Conservation (phyloP, 2,797 vertebrate species). For the Tamandua tetradactyla region DNA sequence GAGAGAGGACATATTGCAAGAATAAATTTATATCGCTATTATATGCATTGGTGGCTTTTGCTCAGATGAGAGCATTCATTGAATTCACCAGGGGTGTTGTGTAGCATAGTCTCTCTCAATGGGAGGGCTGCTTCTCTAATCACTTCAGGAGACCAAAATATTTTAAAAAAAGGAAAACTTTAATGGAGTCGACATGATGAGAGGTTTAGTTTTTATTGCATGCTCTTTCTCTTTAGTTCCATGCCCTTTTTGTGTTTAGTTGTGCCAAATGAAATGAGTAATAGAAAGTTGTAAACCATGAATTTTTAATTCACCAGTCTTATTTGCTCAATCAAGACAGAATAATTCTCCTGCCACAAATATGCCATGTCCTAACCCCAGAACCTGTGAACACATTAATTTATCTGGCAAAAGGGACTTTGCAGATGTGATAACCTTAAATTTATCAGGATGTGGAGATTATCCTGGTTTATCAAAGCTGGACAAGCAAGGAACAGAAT, state of each 20-base stretch:
- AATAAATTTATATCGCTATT: background rate
- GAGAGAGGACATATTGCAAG: background rate
- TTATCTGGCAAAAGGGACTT: no score
- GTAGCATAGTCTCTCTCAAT: background rate
- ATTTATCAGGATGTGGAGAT: no score
- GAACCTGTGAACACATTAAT: no score
- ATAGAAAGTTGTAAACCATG: no score
- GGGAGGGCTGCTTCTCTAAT: background rate
- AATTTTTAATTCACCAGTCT: no score
- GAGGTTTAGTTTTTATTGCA: background rate
- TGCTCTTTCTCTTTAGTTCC: background rate
- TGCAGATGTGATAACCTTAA: no score
- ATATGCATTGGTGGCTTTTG: background rate
- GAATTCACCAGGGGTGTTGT: rapidly evolving
- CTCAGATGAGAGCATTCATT: background rate
- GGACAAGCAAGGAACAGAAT: background rate
- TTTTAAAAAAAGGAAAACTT: background rate
- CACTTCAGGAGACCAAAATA: background rate
- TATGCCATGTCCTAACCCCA: no score
- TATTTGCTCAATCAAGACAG: no score
- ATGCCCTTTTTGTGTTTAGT: no score
- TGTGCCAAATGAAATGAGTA: no score
- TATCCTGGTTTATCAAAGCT: background rate
- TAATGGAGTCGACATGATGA: background rate
- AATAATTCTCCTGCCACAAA: no score